Percentiles rank a stretch among this genome's conserved stretches.
These are phyloP conservation scores for Hydrozoanthus tunicans DNA, from an alignment of 64 coral and sea anemone genomes.

Conservation along the genomic window DNA sequence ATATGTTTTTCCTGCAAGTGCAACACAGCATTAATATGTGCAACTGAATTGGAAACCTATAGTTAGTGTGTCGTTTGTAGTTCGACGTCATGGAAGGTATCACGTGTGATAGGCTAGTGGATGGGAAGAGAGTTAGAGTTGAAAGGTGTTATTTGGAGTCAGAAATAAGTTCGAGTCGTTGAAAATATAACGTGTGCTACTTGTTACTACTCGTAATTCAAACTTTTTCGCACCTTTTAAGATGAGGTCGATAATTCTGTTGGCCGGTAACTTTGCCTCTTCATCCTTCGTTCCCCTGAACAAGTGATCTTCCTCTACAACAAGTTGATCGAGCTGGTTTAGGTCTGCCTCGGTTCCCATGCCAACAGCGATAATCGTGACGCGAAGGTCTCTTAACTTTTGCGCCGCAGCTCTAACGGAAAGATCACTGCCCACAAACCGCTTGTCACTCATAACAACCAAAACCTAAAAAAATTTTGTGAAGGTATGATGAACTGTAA, in stretches of 20 bases:
- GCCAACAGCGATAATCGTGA: slow-evolving; percentile 25
- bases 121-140: too few relatives aligned
- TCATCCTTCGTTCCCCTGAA: slow-evolving; percentile 7
- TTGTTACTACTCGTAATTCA: neutral
- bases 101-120: too few relatives aligned
- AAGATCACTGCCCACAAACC: slow-evolving; percentile 3
- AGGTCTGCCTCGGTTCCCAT: slow-evolving; percentile 21
- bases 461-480: slow-evolving; percentile 6
- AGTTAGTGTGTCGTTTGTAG: too few relatives aligned
- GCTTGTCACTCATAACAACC: slow-evolving; percentile 46
- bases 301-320: slow-evolving; percentile 7
- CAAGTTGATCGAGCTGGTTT: slow-evolving; percentile 21
- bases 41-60: too few relatives aligned
- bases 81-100: too few relatives aligned
- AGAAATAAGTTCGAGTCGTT: too few relatives aligned
- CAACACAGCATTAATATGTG: too few relatives aligned
- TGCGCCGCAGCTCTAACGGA: slow-evolving; percentile 8
- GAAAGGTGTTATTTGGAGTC: too few relatives aligned
- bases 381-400: slow-evolving; percentile 40
- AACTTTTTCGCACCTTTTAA: slow-evolving; percentile 11
- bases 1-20: too few relatives aligned
- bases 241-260: slow-evolving; percentile 42
- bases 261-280: neutral
- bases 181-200: too few relatives aligned
- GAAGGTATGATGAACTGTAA: neutral